Conservation (phyloP, 2,797 vertebrate genomes). For the Limosa lapponica region DNA sequence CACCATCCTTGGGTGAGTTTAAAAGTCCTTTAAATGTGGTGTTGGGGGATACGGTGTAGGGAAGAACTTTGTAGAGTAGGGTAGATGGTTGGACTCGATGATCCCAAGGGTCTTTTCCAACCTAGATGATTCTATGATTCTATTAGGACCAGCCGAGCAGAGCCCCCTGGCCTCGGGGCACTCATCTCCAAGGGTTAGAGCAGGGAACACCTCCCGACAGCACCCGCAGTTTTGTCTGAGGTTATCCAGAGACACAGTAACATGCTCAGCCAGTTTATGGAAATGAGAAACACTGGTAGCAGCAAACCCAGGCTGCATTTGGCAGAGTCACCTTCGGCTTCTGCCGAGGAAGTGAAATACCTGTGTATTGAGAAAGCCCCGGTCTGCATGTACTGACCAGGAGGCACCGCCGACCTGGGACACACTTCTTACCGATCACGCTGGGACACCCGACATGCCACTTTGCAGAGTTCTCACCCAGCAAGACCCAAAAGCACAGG, state of each 20-base stretch:
- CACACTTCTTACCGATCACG: accelerated
- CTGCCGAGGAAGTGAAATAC: not conserved
- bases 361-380: accelerated
- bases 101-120: too few species aligned
- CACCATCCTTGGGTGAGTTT: too few species aligned
- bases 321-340: not conserved
- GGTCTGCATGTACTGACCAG: accelerated
- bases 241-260: not conserved
- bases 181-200: accelerated
- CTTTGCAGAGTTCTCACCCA: not conserved
- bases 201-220: not conserved
- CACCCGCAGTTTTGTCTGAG: not conserved
- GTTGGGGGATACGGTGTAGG: too few species aligned
- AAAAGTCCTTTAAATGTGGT: too few species aligned
- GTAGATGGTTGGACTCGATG: too few species aligned
- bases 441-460: too few species aligned
- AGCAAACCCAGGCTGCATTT: not conserved
- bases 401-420: accelerated
- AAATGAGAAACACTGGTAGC: not conserved
- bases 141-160: not conserved
- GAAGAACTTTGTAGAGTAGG: too few species aligned
- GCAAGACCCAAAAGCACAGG: accelerated
- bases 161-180: accelerated
- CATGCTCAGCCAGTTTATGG: not conserved
- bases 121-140: too few species aligned